Percentiles rank a stretch among this genome's conserved stretches.
phyloP scores from a whole-genome alignment of 2,797 vertebrate species.

The Neosilurus hyrtlii region DNA sequence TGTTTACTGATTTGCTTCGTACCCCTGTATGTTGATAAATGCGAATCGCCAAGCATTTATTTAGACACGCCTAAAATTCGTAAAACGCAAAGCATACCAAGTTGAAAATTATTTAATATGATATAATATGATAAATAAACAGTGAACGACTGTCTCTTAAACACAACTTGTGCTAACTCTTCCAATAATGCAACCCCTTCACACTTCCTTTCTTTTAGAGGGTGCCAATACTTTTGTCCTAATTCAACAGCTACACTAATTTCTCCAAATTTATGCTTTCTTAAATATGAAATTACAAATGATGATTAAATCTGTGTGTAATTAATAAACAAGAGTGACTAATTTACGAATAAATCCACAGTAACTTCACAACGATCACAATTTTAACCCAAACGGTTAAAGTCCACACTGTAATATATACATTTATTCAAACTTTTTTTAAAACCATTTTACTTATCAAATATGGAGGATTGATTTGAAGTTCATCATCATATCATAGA shows the following conservation, averaged over 20 bases:
- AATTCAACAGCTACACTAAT: not conserved
- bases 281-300: not conserved
- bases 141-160: not conserved
- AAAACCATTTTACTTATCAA: not conserved
- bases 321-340: too few species aligned
- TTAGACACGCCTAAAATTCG: not conserved
- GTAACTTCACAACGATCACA: not conserved
- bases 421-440: too few species aligned
- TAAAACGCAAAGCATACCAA: not conserved
- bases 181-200: not conserved
- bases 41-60: not conserved
- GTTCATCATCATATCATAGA: not conserved
- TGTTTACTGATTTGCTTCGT: not conserved
- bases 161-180: not conserved
- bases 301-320: not conserved
- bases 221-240: not conserved
- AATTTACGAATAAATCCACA: not conserved
- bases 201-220: not conserved
- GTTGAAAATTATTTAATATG: not conserved
- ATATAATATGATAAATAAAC: not conserved
- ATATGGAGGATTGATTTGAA: not conserved
- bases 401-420: too few species aligned
- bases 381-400: too few species aligned
- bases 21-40: too few species aligned
- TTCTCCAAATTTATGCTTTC: not conserved